These are phyloP conservation scores for Etia nguti DNA, from an alignment of 2,113 vertebrate genomes.

Conservation along the genomic window DNA sequence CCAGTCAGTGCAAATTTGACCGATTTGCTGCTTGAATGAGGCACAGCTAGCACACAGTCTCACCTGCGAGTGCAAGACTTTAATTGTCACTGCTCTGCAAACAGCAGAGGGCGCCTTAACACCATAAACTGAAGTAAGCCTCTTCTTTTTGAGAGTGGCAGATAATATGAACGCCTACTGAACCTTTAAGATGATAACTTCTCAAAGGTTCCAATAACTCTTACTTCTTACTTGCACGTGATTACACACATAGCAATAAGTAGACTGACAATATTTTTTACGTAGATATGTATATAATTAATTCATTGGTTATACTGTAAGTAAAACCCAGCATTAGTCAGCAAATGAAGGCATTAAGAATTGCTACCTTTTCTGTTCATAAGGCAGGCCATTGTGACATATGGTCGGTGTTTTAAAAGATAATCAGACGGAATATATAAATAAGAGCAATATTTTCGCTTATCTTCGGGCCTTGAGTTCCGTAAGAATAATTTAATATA, in stretches of 20 bases:
- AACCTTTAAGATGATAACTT: background rate
- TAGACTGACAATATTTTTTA: background rate
- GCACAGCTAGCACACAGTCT: rapidly evolving
- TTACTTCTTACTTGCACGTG: background rate
- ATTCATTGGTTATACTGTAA: background rate
- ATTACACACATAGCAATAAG: background rate
- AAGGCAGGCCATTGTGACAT: background rate
- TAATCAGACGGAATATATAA: background rate
- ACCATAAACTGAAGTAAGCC: background rate
- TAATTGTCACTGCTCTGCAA: rapidly evolving
- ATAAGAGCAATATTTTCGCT: background rate
- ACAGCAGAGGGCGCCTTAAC: constrained; percentile 47
- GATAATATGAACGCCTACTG: background rate
- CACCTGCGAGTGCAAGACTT: background rate
- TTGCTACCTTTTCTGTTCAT: rapidly evolving
- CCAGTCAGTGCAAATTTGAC: background rate
- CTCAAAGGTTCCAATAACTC: background rate
- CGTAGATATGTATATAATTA: background rate
- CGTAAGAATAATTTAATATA: background rate
- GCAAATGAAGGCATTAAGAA: rapidly evolving
- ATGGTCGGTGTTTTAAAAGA: background rate
- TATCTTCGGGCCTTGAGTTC: background rate
- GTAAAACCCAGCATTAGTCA: background rate
- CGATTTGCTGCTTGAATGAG: background rate
- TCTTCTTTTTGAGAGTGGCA: background rate